Conservation (phyloP, 2,113 vertebrate species). For the Hyperopisus bebe region DNA sequence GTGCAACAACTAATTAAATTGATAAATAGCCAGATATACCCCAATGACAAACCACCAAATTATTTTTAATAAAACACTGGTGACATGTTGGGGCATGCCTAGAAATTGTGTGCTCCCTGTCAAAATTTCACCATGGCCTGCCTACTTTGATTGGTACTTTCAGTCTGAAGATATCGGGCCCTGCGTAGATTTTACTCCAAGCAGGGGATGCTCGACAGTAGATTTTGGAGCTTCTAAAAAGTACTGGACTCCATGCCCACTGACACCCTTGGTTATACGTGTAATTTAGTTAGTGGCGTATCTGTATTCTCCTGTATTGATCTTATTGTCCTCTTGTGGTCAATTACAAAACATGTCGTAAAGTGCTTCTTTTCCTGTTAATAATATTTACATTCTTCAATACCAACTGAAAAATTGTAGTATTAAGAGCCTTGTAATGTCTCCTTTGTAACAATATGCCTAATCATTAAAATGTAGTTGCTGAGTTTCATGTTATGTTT, state of each 20-base stretch:
- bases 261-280: neutral
- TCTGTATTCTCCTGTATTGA: neutral
- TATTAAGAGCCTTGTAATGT: neutral
- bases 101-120: neutral
- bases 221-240: neutral
- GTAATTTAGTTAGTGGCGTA: neutral
- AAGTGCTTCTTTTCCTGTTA: neutral
- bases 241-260: neutral
- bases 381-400: neutral
- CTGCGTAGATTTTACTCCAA: neutral
- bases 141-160: neutral
- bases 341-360: neutral
- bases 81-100: neutral
- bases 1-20: neutral
- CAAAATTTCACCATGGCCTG: neutral
- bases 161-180: neutral
- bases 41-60: neutral
- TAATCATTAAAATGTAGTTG: neutral
- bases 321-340: neutral
- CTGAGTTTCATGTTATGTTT: neutral
- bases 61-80: neutral
- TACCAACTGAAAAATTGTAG: neutral
- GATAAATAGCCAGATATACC: neutral
- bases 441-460: neutral
- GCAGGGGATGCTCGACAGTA: neutral